Conservation (phyloP, 2,888 invertebrate species). For the Octodonta nipae region DNA sequence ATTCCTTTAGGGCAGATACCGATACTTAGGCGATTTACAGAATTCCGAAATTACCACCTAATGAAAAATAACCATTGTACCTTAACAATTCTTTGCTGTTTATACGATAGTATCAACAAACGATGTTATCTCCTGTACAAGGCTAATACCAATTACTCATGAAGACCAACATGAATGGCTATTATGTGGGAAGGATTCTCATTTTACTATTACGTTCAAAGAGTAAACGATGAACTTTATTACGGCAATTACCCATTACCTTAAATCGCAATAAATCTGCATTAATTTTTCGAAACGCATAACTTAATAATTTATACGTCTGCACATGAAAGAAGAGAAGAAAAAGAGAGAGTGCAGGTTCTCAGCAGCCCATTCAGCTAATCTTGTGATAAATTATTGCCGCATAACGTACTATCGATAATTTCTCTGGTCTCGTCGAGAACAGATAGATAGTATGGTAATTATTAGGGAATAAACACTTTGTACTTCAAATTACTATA, state of each 20-base stretch:
- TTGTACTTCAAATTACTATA: neutral
- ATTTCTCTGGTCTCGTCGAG: neutral
- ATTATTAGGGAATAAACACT: constrained; percentile 1
- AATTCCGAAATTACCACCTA: too few species aligned
- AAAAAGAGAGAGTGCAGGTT: too few species aligned
- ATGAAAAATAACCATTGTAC: too few species aligned
- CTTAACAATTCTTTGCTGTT: too few species aligned
- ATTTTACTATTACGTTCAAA: constrained; percentile 11
- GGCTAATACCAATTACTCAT: constrained; percentile 8
- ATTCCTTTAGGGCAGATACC: too few species aligned
- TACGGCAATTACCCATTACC: constrained; percentile 19
- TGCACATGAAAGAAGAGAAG: constrained; percentile 9
- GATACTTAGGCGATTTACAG: too few species aligned
- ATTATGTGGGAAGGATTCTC: constrained; percentile 13
- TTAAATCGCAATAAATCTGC: constrained; percentile 17
- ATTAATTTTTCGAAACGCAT: constrained; percentile 16
- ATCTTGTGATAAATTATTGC: constrained; percentile 11
- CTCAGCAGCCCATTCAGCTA: constrained; percentile 12
- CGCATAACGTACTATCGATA: constrained; percentile 1
- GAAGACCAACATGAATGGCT: constrained; percentile 8
- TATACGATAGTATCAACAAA: too few species aligned
- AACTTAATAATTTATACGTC: constrained; percentile 17
- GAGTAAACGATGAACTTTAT: constrained; percentile 18
- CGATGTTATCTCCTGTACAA: constrained; percentile 1
- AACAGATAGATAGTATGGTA: neutral